Percentiles rank a stretch among this genome's conserved stretches.
phyloP scores from a whole-genome alignment of 2,888 invertebrate genomes.

The Hylaea fasciaria region DNA sequence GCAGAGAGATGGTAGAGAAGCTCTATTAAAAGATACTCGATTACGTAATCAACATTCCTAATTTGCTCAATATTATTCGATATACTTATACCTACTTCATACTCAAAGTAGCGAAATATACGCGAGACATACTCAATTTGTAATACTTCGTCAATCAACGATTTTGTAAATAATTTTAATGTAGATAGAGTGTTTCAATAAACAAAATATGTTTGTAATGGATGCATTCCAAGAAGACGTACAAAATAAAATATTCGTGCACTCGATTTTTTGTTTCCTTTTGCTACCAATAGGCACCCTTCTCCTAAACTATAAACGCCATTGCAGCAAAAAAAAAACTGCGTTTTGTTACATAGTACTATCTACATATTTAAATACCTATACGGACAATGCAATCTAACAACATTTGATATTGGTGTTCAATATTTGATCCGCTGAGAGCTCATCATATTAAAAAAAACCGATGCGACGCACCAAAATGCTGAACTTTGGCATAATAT shows the following conservation, averaged over 20 bases:
- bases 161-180: conserved; percentile 63
- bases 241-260: conserved; percentile 82
- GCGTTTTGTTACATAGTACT: no score
- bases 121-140: conserved; percentile 73
- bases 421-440: no score
- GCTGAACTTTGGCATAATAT: no score
- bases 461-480: no score
- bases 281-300: neutral
- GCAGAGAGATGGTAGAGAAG: conserved; percentile 19
- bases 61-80: conserved; percentile 56
- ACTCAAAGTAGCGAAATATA: conserved; percentile 69
- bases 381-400: no score
- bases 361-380: no score
- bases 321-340: no score
- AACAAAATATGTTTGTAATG: conserved; percentile 67
- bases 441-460: no score
- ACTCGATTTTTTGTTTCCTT: conserved; percentile 68
- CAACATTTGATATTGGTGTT: no score
- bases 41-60: conserved; percentile 50
- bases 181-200: conserved; percentile 64
- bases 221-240: conserved; percentile 74
- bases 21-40: conserved; percentile 41
- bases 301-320: conserved; percentile 13
- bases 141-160: conserved; percentile 55
- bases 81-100: conserved; percentile 44